Evolutionary conservation across 2,113 vertebrate genomes (phyloP), one percentile per base, ranked within the genome.

Genomic region (Poeciliopsis occidentalis): DNA sequence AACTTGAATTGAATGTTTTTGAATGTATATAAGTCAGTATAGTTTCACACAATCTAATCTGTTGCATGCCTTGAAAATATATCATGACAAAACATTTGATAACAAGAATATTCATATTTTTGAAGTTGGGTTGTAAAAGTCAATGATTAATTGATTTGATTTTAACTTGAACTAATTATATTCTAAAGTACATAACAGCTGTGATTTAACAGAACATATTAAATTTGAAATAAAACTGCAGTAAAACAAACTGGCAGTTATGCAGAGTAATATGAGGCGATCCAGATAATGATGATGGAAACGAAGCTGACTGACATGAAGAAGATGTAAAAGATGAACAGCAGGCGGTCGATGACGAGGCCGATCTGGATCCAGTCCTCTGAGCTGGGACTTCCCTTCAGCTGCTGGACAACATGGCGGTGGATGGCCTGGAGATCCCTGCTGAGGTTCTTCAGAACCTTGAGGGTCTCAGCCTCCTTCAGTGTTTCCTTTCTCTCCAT

Each of bases 281-380:
- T 22, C 93, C 93, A 94, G 67, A 95, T 80, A 24, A 88, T 62
- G 26, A 90, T 71, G 73, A 95, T 93, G 75, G 88, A 89, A 62
- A 92, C 68, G 81, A 93, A 92, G 88, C 93, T 94, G 85, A 91
- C 71, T 39, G 70, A 41, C 64, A 94, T 78, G 83, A 94, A 95
- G 81, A 94, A 2, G 27, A 88, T 65, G 85, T 95, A 94, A 72
- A 92, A 0, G 78, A 68, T 64, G 0, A 94, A 94, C 10, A 95
- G 89, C 76, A 93, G 75, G 69, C 92, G 89, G 71, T 94, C 94
- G 29, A 94, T 85, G 85, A 95, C 69, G 60, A 85, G 84, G 72
- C 88, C 92, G 64, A 94, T 83, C 79, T 90, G 87, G 37, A 91
- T 77, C 94, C 94, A 95, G 12, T 93, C 93, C 60, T 92, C 68